Percentiles rank a stretch among this genome's conserved stretches.
These are phyloP conservation scores for Polypterus bichir DNA, from an alignment of 2,113 vertebrate genomes.

Conservation along the genomic window DNA sequence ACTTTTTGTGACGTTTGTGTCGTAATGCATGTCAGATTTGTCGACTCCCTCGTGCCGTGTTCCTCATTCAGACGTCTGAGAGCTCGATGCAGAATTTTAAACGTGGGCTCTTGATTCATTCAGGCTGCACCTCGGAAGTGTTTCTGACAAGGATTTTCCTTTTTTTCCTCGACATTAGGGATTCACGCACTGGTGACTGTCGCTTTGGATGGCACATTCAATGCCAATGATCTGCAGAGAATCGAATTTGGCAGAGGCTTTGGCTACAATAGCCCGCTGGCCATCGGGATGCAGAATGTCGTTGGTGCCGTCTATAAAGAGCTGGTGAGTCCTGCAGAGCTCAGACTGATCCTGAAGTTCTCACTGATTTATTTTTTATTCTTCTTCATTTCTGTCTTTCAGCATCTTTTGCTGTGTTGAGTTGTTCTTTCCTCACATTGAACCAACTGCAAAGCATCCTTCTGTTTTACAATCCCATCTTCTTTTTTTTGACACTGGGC, in stretches of 20 bases:
- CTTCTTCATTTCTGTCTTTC: background rate
- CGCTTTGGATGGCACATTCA: slow-evolving; percentile 51
- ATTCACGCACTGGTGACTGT: slow-evolving; percentile 57
- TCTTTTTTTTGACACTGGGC: no score
- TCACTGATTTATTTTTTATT: background rate
- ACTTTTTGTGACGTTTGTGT: no score
- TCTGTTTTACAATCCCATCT: no score
- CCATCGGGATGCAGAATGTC: slow-evolving; percentile 49
- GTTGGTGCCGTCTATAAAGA: slow-evolving; percentile 50
- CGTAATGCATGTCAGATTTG: no score
- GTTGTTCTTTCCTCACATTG: no score
- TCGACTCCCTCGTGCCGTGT: no score
- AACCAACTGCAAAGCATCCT: no score
- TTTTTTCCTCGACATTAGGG: slow-evolving; percentile 31
- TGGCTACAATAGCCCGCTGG: slow-evolving; percentile 51
- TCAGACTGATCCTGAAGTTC: background rate
- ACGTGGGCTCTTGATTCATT: no score
- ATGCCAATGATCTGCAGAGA: slow-evolving; percentile 52
- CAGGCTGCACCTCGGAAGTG: no score
- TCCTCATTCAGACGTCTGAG: no score
- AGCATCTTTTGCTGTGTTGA: slow-evolving; percentile 1
- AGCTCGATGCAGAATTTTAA: no score
- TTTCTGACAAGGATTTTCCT: no score
- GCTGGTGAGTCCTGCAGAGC: slow-evolving; percentile 52
- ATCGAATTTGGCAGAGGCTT: slow-evolving; percentile 78